Evolutionary conservation across 2,113 vertebrate species (phyloP).

Genomic region (Gymnogyps californianus): DNA sequence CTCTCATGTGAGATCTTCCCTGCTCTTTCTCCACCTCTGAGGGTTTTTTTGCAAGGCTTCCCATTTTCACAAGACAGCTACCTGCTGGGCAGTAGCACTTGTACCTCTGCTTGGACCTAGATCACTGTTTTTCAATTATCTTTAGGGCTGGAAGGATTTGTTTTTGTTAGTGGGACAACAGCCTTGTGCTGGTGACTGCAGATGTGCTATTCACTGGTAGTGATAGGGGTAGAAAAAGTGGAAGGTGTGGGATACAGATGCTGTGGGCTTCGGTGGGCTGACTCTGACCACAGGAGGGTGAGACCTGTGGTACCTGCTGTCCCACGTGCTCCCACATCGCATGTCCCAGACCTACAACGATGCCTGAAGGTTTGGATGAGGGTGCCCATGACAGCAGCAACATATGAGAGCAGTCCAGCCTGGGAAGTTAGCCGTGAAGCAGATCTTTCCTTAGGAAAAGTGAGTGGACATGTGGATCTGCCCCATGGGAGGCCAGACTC

Average conservation of each 20-base stretch:
- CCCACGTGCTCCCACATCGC: fast-evolving
- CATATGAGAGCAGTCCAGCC: background rate
- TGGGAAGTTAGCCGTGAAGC: background rate
- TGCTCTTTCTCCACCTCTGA: background rate
- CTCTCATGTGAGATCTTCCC: background rate
- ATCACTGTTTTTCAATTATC: background rate
- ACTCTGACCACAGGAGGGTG: background rate
- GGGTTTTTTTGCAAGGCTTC: background rate
- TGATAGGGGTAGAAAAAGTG: background rate
- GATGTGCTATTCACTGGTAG: background rate
- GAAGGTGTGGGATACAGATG: fast-evolving
- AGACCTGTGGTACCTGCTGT: background rate
- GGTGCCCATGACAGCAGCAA: background rate
- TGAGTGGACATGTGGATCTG: background rate
- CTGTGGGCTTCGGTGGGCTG: background rate
- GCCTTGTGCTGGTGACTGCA: background rate
- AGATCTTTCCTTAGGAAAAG: background rate
- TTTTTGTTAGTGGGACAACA: background rate
- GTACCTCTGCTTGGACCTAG: background rate
- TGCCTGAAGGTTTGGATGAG: background rate
- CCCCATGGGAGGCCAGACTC: background rate
- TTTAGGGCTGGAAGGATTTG: background rate
- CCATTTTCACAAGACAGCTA: background rate
- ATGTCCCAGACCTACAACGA: background rate
- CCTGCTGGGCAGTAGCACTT: background rate